Conservation (phyloP, 2,113 vertebrate species). For the Pleuronectes platessa region DNA sequence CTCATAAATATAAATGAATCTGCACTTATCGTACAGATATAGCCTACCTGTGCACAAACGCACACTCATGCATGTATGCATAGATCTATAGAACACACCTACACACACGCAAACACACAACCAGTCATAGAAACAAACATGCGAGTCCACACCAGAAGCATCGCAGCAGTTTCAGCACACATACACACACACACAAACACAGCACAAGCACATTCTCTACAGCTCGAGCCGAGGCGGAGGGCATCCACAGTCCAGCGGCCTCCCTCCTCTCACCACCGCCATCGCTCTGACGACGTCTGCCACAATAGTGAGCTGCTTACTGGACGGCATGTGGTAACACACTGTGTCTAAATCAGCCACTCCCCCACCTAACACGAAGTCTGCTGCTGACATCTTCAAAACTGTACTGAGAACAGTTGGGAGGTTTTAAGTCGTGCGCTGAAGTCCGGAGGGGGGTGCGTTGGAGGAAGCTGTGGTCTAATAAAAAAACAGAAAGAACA, state of each 20-base stretch:
- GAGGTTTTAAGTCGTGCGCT: background rate
- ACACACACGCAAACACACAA: background rate
- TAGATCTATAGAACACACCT: background rate
- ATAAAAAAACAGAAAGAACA: background rate
- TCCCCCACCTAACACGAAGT: slow-evolving; percentile 32
- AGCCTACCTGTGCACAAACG: background rate
- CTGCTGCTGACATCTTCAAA: slow-evolving; percentile 18
- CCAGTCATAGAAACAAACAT: background rate
- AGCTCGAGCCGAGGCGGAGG: slow-evolving; percentile 42
- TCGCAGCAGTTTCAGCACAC: slow-evolving; percentile 46
- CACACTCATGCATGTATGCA: background rate
- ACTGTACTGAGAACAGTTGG: background rate
- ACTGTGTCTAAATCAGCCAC: slow-evolving; percentile 39
- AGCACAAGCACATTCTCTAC: slow-evolving; percentile 50
- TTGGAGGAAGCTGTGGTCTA: background rate
- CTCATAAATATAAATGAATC: background rate
- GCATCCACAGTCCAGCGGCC: slow-evolving; percentile 60
- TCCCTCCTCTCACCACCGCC: slow-evolving; percentile 32
- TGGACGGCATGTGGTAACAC: slow-evolving; percentile 44
- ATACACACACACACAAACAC: slow-evolving; percentile 4
- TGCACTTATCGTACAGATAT: background rate
- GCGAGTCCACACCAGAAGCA: background rate
- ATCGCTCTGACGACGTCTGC: background rate
- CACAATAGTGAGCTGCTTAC: slow-evolving; percentile 58
- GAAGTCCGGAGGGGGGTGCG: background rate